These are phyloP conservation scores for Kryptolebias marmoratus DNA, from an alignment of 2,113 vertebrate species.

Conservation along the genomic window DNA sequence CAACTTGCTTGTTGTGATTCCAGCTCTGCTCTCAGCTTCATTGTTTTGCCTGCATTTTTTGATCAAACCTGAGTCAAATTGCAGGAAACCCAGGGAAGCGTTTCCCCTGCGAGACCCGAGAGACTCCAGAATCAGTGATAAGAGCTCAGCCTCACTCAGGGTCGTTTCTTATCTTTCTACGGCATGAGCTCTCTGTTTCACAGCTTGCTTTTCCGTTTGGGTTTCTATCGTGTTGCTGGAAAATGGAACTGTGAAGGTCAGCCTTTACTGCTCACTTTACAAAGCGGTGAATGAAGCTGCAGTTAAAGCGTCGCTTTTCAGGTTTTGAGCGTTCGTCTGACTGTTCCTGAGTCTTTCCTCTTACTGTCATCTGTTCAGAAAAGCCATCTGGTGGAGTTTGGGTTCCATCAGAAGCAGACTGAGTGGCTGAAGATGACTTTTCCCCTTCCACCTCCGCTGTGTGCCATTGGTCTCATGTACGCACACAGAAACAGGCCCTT, in stretches of 20 bases:
- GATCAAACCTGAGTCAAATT: slow-evolving; percentile 32
- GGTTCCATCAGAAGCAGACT: slow-evolving; percentile 42
- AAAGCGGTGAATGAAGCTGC: slow-evolving; percentile 3
- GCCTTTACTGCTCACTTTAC: slow-evolving; percentile 25
- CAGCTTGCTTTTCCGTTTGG: slow-evolving; percentile 25
- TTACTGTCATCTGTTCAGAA: slow-evolving; percentile 26
- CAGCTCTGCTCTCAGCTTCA: slow-evolving; percentile 23
- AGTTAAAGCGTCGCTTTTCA: slow-evolving; percentile 1
- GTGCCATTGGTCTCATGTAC: slow-evolving; percentile 45
- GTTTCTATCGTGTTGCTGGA: slow-evolving; percentile 19
- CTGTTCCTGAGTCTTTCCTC: slow-evolving; percentile 27
- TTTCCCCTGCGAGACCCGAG: slow-evolving; percentile 46
- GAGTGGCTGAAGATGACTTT: slow-evolving; percentile 49
- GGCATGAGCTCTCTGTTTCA: slow-evolving; percentile 7
- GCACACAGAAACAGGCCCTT: slow-evolving; percentile 14
- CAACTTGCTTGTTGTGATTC: slow-evolving; percentile 63
- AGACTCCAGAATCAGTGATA: slow-evolving; percentile 46
- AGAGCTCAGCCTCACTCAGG: slow-evolving; percentile 28
- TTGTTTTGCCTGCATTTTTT: slow-evolving; percentile 28
- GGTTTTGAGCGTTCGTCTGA: slow-evolving; percentile 13
- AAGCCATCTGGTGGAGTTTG: slow-evolving; percentile 36
- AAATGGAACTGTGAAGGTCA: slow-evolving; percentile 21
- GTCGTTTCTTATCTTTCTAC: slow-evolving; percentile 58
- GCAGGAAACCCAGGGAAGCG: slow-evolving; percentile 49
- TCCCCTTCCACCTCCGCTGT: slow-evolving; percentile 25